phyloP scores from a whole-genome alignment of 2,888 invertebrate species.

The Lasioglossum vierecki region DNA sequence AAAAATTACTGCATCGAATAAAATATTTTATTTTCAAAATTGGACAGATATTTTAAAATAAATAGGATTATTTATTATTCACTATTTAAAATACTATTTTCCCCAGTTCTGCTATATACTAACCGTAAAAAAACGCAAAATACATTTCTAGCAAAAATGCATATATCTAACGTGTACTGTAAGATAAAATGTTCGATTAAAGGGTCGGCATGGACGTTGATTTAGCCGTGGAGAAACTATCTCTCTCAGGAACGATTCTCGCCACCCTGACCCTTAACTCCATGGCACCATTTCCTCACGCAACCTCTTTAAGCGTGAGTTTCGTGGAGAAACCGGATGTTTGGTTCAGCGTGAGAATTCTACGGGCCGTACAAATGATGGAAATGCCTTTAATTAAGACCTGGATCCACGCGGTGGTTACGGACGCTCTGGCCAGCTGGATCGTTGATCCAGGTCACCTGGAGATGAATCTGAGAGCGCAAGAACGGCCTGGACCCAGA shows the following conservation, averaged over 20 bases:
- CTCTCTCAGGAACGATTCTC: slow-evolving; percentile 84
- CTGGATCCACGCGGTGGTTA: slow-evolving; percentile 85
- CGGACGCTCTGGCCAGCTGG: slow-evolving; percentile 84
- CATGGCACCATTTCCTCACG: slow-evolving; percentile 85
- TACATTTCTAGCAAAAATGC: not conserved
- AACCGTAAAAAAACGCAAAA: not conserved
- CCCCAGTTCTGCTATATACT: no score
- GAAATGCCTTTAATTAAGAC: slow-evolving; percentile 85
- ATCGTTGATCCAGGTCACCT: slow-evolving; percentile 84
- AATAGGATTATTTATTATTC: no score
- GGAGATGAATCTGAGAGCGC: slow-evolving; percentile 79
- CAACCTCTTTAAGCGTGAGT: slow-evolving; percentile 84
- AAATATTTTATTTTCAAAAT: no score
- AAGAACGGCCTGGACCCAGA: slow-evolving; percentile 79
- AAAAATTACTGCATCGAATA: no score
- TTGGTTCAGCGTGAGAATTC: slow-evolving; percentile 85
- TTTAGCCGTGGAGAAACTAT: slow-evolving; percentile 85
- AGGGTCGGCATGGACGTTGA: slow-evolving; percentile 85
- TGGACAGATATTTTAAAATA: no score
- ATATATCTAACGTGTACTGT: not conserved
- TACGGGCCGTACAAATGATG: slow-evolving; percentile 85
- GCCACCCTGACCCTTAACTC: slow-evolving; percentile 84
- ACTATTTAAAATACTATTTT: no score
- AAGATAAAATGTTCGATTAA: slow-evolving; percentile 8
- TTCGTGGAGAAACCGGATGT: slow-evolving; percentile 85